Evolutionary conservation across 2,888 invertebrate species (phyloP).

Genomic region (Arge pagana): DNA sequence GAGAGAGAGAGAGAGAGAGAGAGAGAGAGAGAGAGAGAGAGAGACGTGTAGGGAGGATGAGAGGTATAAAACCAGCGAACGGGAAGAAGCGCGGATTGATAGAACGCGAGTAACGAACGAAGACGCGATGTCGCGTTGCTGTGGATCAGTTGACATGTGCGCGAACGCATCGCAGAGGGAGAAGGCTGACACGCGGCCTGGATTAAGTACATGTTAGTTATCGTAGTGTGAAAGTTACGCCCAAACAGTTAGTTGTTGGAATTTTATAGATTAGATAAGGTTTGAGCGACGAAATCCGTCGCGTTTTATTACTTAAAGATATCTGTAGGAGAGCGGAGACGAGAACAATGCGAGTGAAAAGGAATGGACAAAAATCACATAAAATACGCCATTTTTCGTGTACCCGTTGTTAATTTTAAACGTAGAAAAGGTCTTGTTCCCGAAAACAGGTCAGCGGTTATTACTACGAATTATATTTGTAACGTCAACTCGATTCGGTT

Average conservation of each 20-base stretch:
- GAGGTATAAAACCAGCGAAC: no score
- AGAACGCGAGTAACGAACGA: neutral
- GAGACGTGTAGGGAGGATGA: neutral
- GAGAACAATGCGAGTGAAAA: conserved; percentile 27
- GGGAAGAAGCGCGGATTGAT: neutral
- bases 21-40: neutral
- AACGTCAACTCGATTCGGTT: no score
- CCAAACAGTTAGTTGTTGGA: conserved; percentile 54
- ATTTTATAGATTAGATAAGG: conserved; percentile 51
- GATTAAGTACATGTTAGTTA: conserved; percentile 55
- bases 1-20: neutral
- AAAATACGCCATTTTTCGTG: no score
- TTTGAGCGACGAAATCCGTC: conserved; percentile 27
- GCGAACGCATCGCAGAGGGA: conserved; percentile 16
- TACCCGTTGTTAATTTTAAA: no score
- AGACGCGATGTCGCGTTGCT: neutral
- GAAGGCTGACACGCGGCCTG: conserved; percentile 51
- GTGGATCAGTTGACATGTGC: no score
- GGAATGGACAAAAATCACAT: no score
- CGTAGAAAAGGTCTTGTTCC: no score
- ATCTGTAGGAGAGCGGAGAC: conserved; percentile 21
- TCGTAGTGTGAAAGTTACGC: conserved; percentile 47
- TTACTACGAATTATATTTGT: no score
- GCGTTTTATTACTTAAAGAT: conserved; percentile 30
- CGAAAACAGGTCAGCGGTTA: no score